Base-by-base conservation (phyloP, 2,797 vertebrate genomes). In the Mormyrus proboscirostris region DNA sequence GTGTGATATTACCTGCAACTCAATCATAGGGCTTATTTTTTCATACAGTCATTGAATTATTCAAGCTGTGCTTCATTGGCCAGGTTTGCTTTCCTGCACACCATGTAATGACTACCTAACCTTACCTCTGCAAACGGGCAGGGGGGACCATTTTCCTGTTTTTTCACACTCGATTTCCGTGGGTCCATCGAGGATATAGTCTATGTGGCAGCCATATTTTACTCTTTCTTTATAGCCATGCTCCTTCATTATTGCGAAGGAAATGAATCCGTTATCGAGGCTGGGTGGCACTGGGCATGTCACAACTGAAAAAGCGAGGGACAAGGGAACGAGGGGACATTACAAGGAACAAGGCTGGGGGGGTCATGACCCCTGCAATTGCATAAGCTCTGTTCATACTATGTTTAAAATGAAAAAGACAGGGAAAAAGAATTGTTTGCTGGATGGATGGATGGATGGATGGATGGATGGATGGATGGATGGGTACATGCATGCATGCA, bases 211-310 rank as follows among this genome's bases (percentile, higher is more conserved):
- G 91, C 94, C 97, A 0, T 97, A 99, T 2, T 90, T 96, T 57
- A 98, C 95, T 0, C 89, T 96, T 19, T 98, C 97, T 0, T 95
- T 95, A 89, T 98, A 98, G 90, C 94, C 87, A 0, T 97, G 96
- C 0, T 69, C 92, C 82, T 91, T 94, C 49, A 94, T 95, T 29
- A 96, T 95, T 8, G 94, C 95, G 59, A 97, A 96, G 69, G 96
- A 95, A 73, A 98, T 92, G 90, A 97, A 94, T 7, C 98, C 98
- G 0, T 98, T 97, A 0, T 95, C 93, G 90, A 98, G 95, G 49
- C 85, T 92, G 5, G 91, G 51, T 0, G 98, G 98, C 16, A 94
- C 93, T 12, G 95, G 83, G 89, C 98, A 98, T 79, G 92, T 95
- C 76, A 98, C 96, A 79, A 93, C 98, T 99, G 92, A 0, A 82